Percentiles rank a stretch among this genome's conserved stretches.
Evolutionary conservation across 2,113 vertebrate genomes (phyloP).

Genomic region (Agapornis roseicollis): DNA sequence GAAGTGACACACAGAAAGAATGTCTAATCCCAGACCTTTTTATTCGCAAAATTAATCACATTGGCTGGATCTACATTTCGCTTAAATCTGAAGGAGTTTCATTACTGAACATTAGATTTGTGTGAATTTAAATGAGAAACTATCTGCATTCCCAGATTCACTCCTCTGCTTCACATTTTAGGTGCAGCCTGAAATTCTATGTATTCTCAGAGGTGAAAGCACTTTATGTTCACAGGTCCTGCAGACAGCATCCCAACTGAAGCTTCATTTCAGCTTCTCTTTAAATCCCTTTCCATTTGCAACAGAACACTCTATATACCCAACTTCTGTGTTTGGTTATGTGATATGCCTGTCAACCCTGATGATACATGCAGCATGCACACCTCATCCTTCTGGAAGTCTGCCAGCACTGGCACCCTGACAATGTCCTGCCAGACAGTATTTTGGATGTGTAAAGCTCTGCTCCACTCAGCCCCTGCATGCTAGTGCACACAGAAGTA

Average conservation of each 20-base stretch:
- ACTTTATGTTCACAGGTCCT: not conserved
- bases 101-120: not conserved
- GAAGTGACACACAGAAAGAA: slow-evolving; percentile 32
- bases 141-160: too few relatives aligned
- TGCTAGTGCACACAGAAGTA: too few relatives aligned
- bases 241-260: not conserved
- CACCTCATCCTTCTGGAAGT: not conserved
- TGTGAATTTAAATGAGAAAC: slow-evolving; percentile 24
- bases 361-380: not conserved
- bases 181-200: not conserved
- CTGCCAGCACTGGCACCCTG: not conserved
- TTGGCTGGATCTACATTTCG: slow-evolving; percentile 28
- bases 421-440: not conserved
- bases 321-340: not conserved
- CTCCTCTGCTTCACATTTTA: not conserved
- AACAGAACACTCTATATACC: not conserved
- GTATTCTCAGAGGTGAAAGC: not conserved
- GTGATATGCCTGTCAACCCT: not conserved
- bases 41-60: slow-evolving; percentile 44
- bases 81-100: slow-evolving; percentile 28
- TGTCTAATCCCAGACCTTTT: slow-evolving; percentile 40
- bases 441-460: not conserved
- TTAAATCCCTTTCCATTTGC: not conserved
- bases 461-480: not conserved
- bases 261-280: not conserved